Evolutionary conservation across 2,113 vertebrate species (phyloP).

Genomic region (Upupa epops): DNA sequence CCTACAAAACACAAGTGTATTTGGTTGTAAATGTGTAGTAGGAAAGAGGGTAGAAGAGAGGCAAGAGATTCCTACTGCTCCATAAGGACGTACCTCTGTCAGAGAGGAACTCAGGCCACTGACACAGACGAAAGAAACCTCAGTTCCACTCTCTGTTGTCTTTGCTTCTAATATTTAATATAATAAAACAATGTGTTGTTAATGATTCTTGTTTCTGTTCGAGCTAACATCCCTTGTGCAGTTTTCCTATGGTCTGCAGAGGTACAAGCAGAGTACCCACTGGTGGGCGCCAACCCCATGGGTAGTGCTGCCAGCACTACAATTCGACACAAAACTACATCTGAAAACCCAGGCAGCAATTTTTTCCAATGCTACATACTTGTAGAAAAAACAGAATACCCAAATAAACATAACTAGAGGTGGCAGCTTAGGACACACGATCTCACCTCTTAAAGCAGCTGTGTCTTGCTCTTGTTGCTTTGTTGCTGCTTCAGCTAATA

Average conservation of each 20-base stretch:
- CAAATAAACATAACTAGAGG: not conserved
- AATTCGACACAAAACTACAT: not conserved
- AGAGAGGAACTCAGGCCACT: constrained; percentile 42
- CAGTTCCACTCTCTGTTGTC: not conserved
- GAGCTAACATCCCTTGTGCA: not conserved
- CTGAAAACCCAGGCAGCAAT: not conserved
- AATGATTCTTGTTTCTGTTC: not conserved
- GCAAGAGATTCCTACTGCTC: not conserved
- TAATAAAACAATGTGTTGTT: not conserved
- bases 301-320: not conserved
- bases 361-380: not conserved
- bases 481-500: not conserved
- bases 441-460: constrained; percentile 17
- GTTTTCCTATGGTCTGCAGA: no score
- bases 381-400: not conserved
- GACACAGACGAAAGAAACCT: not conserved
- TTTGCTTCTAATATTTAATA: constrained; percentile 37
- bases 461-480: not conserved
- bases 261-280: no score
- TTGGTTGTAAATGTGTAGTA: not conserved
- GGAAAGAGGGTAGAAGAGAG: not conserved
- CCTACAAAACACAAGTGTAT: constrained; percentile 46
- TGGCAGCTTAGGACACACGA: not conserved
- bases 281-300: no score
- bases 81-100: constrained; percentile 60